These are phyloP conservation scores for Hemitrygon akajei DNA, from an alignment of 2,797 vertebrate species.

Conservation along the genomic window DNA sequence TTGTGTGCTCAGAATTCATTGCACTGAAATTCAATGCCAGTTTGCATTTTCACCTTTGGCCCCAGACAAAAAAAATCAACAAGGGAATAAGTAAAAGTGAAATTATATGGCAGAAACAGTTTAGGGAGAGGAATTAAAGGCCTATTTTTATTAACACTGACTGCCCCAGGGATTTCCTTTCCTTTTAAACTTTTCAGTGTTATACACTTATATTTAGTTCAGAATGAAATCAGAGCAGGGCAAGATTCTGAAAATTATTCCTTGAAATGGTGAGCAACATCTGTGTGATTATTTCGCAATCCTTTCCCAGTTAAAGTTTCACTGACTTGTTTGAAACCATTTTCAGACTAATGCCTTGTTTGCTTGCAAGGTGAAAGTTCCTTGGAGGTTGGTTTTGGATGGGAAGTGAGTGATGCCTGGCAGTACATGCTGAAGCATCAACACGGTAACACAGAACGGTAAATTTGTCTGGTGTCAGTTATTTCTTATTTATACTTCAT, in stretches of 20 bases:
- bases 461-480: background rate
- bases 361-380: background rate
- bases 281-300: background rate
- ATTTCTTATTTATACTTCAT: background rate
- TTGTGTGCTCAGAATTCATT: slow-evolving; percentile 32
- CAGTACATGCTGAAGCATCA: background rate
- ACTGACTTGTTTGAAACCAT: background rate
- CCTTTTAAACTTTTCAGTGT: slow-evolving; percentile 20
- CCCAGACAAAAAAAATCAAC: background rate
- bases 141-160: slow-evolving; percentile 32
- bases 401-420: background rate
- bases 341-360: background rate
- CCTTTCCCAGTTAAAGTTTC: background rate
- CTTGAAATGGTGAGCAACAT: background rate
- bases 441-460: background rate
- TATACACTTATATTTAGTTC: slow-evolving; percentile 19
- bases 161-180: slow-evolving; percentile 23
- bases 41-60: slow-evolving; percentile 22
- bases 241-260: slow-evolving; percentile 7
- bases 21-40: slow-evolving; percentile 31
- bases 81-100: slow-evolving; percentile 36
- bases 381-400: background rate
- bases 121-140: slow-evolving; percentile 19
- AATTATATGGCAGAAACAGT: slow-evolving; percentile 22
- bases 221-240: background rate